Evolutionary conservation across 1,140 invertebrate genomes (phyloP), one percentile per base, ranked within the genome.

Genomic region (Drosophila navojoa): DNA sequence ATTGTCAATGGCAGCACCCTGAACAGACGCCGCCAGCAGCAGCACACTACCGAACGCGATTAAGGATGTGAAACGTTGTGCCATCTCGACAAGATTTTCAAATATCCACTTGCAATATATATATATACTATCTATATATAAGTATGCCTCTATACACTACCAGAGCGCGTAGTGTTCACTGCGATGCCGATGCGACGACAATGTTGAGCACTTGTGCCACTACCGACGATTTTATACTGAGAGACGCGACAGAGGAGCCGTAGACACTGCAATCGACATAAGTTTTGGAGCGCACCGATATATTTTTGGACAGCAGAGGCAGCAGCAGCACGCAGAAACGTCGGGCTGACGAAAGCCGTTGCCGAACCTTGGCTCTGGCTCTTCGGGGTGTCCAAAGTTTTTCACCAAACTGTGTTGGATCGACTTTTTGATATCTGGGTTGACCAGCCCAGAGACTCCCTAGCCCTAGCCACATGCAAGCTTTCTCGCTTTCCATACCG

Each of bases 1-100:
- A 76, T 93, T 93, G 91, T 94, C 94, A 77, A 92, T 92, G 79
- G 93, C 93, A 67, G 92, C 92, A 60, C 93, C 93, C 81, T 93
- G 92, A 72, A 93, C 92, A 53, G 93, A 75, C 57, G 63, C 54
- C 32, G 79, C 54, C 73, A 79, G 67, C 69, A 91, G 73, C 74
- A 93, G 91, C 63, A 93, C 92, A 79, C 89, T 91, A 73, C 81
- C 90, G 70, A 84, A 67, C 71, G 79, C 79, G 71, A 91, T 55
- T 45, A 92, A 91, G 90, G 89, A 91, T 71, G 77, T 79, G 32
- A 87, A 75, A 78, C 87, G 81, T 58, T 76, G 78, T 35, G 87
- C 85, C 91, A 91, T 92, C 68, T 15, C 6, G 15, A 6, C 7
- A 1, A 19, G 38, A 22, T 58, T 10, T 10, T 50, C 10, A 52